phyloP scores from a whole-genome alignment of 2,797 vertebrate genomes.

The Telmatherina bonti region DNA sequence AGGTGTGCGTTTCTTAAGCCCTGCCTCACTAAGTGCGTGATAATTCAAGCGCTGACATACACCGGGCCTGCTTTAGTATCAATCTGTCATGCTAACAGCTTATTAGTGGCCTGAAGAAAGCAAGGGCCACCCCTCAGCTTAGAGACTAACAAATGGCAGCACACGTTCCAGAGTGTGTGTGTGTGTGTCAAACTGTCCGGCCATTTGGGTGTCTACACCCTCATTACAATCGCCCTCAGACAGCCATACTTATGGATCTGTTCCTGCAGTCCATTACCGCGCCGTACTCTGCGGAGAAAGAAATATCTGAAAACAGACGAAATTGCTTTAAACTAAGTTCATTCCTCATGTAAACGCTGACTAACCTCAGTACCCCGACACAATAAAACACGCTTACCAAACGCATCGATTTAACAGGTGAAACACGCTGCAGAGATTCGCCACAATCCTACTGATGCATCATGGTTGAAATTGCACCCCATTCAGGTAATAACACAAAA shows the following conservation, averaged over 20 bases:
- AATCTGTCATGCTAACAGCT: slow-evolving; percentile 84
- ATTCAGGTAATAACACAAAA: neutral
- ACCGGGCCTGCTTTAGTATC: slow-evolving; percentile 79
- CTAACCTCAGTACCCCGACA: slow-evolving; percentile 2
- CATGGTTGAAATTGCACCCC: neutral
- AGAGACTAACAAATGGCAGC: slow-evolving; percentile 66
- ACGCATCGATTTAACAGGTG: neutral
- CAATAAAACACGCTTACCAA: slow-evolving; percentile 1
- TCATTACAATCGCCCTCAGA: slow-evolving; percentile 61
- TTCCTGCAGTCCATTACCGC: slow-evolving; percentile 52
- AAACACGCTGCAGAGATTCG: neutral
- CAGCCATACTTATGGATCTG: slow-evolving; percentile 47
- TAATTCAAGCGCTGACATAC: slow-evolving; percentile 81
- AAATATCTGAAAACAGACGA: slow-evolving; percentile 25
- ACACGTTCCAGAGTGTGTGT: slow-evolving; percentile 24
- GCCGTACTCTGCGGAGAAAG: slow-evolving; percentile 39
- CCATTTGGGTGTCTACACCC: slow-evolving; percentile 60
- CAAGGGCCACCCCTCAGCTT: slow-evolving; percentile 74
- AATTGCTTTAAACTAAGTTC: slow-evolving; percentile 20
- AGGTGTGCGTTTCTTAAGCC: slow-evolving; percentile 56
- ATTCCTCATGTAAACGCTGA: slow-evolving; percentile 28
- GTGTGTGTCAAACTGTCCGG: slow-evolving; percentile 58
- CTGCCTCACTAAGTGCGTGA: slow-evolving; percentile 77
- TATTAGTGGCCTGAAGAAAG: slow-evolving; percentile 82
- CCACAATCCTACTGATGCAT: neutral